Evolutionary conservation across 2,113 vertebrate genomes (phyloP), one percentile per base, ranked within the genome.

Genomic region (Scopus umbretta): DNA sequence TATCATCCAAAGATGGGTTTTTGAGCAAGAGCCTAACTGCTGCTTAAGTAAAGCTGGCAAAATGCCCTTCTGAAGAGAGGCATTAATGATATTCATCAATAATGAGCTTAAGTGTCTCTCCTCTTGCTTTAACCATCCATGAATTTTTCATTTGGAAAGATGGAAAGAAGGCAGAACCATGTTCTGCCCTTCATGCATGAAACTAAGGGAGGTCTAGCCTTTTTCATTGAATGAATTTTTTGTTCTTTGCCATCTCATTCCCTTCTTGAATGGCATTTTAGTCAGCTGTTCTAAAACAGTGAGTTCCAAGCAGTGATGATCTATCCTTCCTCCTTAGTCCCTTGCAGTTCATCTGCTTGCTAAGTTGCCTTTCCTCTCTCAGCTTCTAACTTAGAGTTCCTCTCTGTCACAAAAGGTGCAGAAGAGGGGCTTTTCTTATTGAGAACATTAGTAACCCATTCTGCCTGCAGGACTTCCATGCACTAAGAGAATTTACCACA

Each of bases 81-180:
- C 63, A 76, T 76, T 94, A 91, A 76, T 62, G 50, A 73, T 91
- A 61, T 87, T 92, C 73, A 95, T 94, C 76, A 95, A 80, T 95
- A 94, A 94, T 94, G 66, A 92, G 56, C 56, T 85, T 80, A 91
- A 87, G 65, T 73, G 66, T 94, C 66, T 86, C 58, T 38, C 58
- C 3, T 7, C 80, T 89, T 92, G 25, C 83, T 91, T 87, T 95
- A 93, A 68, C 34, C 43, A 95, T 36, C 27, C 53, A 70, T 86
- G n/a, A 89, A 58, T 90, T 94, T 94, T 97, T 95, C 29, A 90
- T 92, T 85, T 91, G 80, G 45, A 95, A 92, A 91, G 67, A 65
- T 26, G 27, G 43, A 58, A 89, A 81, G 73, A 86, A 79, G 22
- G 32, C 38, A 91, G 66, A 86, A 87, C 25, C 20, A 25, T 84